phyloP scores from a whole-genome alignment of 2,888 invertebrate species.

The Callyntrura guangdongensis region DNA sequence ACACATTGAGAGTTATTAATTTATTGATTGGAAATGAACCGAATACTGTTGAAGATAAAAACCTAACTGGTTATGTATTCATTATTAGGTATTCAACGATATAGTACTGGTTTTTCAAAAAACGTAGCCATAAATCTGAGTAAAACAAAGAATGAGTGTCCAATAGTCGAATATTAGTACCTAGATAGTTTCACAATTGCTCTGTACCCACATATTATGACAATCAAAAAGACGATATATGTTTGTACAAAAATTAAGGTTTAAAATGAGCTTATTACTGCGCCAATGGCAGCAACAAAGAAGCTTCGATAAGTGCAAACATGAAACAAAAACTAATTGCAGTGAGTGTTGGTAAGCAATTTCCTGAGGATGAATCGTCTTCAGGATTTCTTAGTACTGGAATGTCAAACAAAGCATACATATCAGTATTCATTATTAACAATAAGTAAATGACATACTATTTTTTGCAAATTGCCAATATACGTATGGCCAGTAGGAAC shows the following conservation, averaged over 20 bases:
- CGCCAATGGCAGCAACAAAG: background rate
- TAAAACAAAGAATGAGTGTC: background rate
- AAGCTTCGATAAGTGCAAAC: background rate
- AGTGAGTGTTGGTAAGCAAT: constrained; percentile 30
- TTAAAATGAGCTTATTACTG: constrained; percentile 24
- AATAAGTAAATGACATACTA: too few species aligned
- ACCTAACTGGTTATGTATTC: background rate
- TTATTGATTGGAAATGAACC: background rate
- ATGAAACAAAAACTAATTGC: background rate
- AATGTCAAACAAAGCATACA: background rate
- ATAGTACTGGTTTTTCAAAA: background rate
- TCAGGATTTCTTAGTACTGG: constrained; percentile 45
- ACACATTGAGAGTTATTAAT: background rate
- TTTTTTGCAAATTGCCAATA: too few species aligned
- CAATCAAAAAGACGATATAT: background rate
- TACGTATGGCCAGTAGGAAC: too few species aligned
- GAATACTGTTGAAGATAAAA: background rate
- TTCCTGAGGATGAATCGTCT: constrained; percentile 60
- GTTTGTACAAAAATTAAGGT: background rate
- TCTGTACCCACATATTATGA: background rate
- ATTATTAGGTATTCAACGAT: background rate
- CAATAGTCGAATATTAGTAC: background rate
- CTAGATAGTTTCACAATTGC: background rate
- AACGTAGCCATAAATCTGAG: background rate
- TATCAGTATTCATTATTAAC: too few species aligned